phyloP scores from a whole-genome alignment of 2,888 invertebrate genomes.

The Andrena marginata region DNA sequence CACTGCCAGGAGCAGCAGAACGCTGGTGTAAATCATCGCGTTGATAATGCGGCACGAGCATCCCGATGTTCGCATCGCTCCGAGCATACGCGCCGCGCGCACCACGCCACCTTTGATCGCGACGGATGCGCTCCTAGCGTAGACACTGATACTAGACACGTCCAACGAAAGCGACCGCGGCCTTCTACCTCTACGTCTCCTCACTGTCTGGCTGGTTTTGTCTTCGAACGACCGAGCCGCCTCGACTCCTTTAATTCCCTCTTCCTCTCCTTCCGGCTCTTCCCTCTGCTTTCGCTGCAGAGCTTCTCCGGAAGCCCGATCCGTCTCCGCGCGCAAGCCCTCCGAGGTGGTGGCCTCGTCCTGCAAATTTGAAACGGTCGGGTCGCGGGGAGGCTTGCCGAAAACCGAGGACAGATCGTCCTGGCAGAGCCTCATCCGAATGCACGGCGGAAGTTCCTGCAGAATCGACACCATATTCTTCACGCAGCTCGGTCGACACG shows the following conservation, averaged over 20 bases:
- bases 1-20: conserved; percentile 67
- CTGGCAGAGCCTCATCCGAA: conserved; percentile 26
- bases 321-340: background rate
- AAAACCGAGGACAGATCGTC: conserved; percentile 19
- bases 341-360: background rate
- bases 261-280: too few species aligned
- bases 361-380: fast-evolving
- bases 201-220: conserved; percentile 11
- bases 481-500: conserved; percentile 16
- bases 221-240: background rate
- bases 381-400: background rate
- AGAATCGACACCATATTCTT: conserved; percentile 31
- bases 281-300: background rate
- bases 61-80: too few species aligned
- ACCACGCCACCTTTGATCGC: background rate
- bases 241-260: background rate
- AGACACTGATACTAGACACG: background rate
- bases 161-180: background rate
- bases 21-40: conserved; percentile 59
- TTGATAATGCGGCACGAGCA: background rate
- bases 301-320: background rate
- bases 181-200: background rate
- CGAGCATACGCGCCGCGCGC: background rate
- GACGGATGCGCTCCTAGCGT: background rate
- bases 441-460: conserved; percentile 37